Base-by-base conservation (phyloP, 2,797 vertebrate species). In the Acanthornis magna region DNA sequence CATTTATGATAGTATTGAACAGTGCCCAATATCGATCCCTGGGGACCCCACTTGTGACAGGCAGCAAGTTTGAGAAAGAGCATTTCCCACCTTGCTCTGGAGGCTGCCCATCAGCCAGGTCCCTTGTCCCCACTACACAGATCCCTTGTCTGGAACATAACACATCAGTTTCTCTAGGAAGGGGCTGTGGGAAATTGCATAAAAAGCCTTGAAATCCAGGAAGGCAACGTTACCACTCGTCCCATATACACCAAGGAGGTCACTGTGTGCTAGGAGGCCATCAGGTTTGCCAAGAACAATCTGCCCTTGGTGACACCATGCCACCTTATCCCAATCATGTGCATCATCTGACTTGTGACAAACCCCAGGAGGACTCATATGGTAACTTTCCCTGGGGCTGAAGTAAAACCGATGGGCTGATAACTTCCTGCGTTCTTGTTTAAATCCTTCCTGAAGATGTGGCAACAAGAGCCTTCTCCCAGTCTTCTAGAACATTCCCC, bases 161-260 rank as follows among this genome's bases (percentile, higher is more conserved):
- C 1, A 3, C 10, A 10, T 1, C 11, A 16, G 17, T 16, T 54
- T 36, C 61, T 62, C 13, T 11, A 34, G n/a, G 58, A 79, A 62
- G 8, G 36, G 11, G 13, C 40, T 40, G 9, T 4, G 12, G 17
- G 60, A 38, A 60, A 38, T 9, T 0, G 0, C 7, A 38, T 1
- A 4, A 9, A 45, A 74, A 71, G 13, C 26, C 17, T 7, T 66
- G 27, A 84, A 65, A 73, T 43, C 9, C n/a, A 57, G 13, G 7
- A 21, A 47, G 68, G 38, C 36, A 36, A 34, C 0, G 13, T 45
- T 62, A 81, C 48, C 4, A 1, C 27, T 14, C 5, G 3, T 5
- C 9, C 43, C 38, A 71, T 1, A 16, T 2, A 22, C 27, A 38
- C 19, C 7, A 2, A n/a, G 34, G 25, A 70, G 19, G 32, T 71